Base-by-base conservation (phyloP, 2,113 vertebrate genomes). In the Tursiops truncatus region DNA sequence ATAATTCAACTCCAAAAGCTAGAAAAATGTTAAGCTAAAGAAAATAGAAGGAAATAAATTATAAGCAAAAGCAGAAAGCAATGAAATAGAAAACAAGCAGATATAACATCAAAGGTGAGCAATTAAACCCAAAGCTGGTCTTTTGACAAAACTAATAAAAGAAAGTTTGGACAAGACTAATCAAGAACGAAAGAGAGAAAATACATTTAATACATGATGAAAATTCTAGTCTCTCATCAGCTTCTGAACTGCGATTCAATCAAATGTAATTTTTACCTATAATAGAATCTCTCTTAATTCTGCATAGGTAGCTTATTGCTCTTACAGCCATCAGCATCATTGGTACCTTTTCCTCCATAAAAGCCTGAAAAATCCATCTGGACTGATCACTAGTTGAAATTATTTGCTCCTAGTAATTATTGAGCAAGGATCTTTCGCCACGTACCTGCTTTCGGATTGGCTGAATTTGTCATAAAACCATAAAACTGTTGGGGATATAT, bases 51-150 rank as follows among this genome's bases (percentile, higher is more conserved):
- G 56, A 56, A 92, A 60, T 58, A 56, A 63, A 71, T 41, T 65
- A 82, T 50, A 87, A 77, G 26, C 25, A 92, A 33, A 96, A 79
- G 20, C 74, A 90, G 62, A 92, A 93, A 82, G 26, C 33, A 90
- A 67, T 65, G 10, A 84, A 58, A 95, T 21, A 91, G 38, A 88
- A 93, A 93, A 90, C 3, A 23, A 88, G 83, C 18, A 80, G n/a
- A 47, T 47, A 74, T n/a, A 53, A 63, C 31, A 89, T 86, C 26
- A 31, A 80, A 91, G 15, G 11, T 36, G 6, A 87, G 6, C 20
- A 58, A 44, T 70, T 60, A 91, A 87, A 67, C 5, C 20, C 65
- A 85, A 79, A 56, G 58, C 41, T 95, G 44, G 21, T 76, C 67
- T 86, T 87, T 77, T 68, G 20, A 86, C 71, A 26, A 95, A 80